phyloP scores from a whole-genome alignment of 2,797 vertebrate genomes.

The Austrolebias charrua region DNA sequence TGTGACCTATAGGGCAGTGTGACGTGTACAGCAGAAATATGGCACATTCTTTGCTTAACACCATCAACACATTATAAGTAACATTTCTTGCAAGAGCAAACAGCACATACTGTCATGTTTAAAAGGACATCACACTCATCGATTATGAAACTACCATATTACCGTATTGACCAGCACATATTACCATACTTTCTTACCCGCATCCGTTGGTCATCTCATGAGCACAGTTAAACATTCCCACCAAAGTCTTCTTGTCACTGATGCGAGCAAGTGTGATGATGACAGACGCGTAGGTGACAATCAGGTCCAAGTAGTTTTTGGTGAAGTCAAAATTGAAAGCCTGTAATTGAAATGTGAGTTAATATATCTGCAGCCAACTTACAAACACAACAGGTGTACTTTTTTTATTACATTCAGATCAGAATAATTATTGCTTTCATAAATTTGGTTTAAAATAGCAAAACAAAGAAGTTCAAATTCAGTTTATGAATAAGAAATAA shows the following conservation, averaged over 20 bases:
- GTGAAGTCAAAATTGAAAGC: constrained; percentile 91
- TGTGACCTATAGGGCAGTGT: too few species aligned
- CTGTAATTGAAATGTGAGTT: constrained; percentile 66
- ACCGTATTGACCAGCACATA: too few species aligned
- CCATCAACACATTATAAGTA: not conserved
- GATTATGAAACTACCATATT: too few species aligned
- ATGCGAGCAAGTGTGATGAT: constrained; percentile 88
- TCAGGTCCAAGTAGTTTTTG: constrained; percentile 91
- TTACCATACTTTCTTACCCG: constrained; percentile 69
- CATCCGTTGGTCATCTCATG: constrained; percentile 90
- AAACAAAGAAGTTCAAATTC: too few species aligned
- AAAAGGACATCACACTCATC: not conserved
- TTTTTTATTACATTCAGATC: not conserved
- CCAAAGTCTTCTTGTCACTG: constrained; percentile 87
- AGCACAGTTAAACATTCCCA: constrained; percentile 91
- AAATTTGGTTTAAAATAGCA: not conserved
- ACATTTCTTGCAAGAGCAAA: not conserved
- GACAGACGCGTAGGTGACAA: constrained; percentile 88
- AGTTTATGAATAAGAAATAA: too few species aligned
- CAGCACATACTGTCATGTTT: not conserved
- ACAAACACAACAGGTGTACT: not conserved
- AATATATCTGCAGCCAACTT: not conserved
- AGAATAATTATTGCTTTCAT: not conserved
- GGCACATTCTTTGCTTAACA: not conserved
- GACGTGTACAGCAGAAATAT: too few species aligned